Conservation (phyloP, 2,797 vertebrate genomes). For the Spinus olivaceus region DNA sequence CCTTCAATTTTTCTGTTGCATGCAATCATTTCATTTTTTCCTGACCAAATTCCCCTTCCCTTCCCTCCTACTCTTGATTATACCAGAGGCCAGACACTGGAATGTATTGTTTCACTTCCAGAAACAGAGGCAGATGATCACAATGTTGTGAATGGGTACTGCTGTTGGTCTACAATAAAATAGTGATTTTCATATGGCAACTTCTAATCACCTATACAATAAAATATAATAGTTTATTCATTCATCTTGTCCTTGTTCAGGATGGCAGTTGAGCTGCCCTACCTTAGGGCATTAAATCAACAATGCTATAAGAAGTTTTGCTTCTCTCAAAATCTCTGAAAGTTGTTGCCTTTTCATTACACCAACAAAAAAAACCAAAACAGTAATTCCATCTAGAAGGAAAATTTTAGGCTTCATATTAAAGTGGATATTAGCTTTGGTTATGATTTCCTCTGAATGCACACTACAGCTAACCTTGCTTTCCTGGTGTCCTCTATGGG, state of each 20-base stretch:
- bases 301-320: not conserved
- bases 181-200: not conserved
- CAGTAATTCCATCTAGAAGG: not conserved
- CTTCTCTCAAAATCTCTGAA: not conserved
- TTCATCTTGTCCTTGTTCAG: not conserved
- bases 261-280: not conserved
- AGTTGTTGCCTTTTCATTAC: not conserved
- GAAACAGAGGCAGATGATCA: not conserved
- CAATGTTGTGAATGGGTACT: not conserved
- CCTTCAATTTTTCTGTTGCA: not conserved
- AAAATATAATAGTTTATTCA: not conserved
- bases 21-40: not conserved
- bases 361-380: not conserved
- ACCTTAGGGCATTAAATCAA: not conserved
- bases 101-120: not conserved
- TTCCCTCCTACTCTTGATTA: not conserved
- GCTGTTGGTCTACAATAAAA: not conserved
- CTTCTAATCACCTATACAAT: not conserved
- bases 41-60: not conserved
- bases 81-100: not conserved
- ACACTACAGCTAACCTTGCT: not conserved
- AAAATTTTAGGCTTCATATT: not conserved
- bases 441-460: not conserved
- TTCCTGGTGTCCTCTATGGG: not conserved
- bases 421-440: not conserved